Evolutionary conservation across 2,797 vertebrate species (phyloP).

Genomic region (Falco peregrinus): DNA sequence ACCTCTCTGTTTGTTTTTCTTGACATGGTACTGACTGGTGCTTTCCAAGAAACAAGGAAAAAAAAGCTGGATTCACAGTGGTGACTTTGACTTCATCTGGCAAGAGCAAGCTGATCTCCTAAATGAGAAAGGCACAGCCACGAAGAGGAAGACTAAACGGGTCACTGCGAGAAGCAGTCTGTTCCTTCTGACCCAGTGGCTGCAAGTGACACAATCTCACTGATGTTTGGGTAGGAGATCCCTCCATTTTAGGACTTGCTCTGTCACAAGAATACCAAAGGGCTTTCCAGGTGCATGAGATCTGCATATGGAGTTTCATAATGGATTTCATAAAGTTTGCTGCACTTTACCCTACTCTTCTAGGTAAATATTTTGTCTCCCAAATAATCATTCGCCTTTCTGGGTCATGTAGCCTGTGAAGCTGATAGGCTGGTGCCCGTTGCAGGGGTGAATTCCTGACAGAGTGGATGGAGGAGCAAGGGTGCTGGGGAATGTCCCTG

Average conservation of each 20-base stretch:
- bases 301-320: not conserved
- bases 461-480: not conserved
- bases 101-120: slow-evolving; percentile 25
- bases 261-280: not conserved
- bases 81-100: slow-evolving; percentile 69
- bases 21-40: slow-evolving; percentile 71
- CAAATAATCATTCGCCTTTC: slow-evolving; percentile 3
- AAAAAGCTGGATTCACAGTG: slow-evolving; percentile 54
- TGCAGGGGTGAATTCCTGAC: not conserved
- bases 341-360: not conserved
- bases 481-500: not conserved
- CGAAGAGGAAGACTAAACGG: slow-evolving; percentile 18
- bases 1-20: slow-evolving; percentile 76
- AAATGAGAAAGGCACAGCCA: slow-evolving; percentile 45
- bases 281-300: not conserved
- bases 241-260: not conserved
- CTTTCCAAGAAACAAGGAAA: slow-evolving; percentile 79
- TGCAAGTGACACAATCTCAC: not conserved
- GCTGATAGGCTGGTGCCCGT: rapidly evolving
- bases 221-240: not conserved
- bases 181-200: not conserved
- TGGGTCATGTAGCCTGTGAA: not conserved
- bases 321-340: not conserved
- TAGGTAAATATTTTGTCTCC: slow-evolving; percentile 15
- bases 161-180: not conserved